Evolutionary conservation across 2,113 vertebrate species (phyloP).

Genomic region (Camelus dromedarius): DNA sequence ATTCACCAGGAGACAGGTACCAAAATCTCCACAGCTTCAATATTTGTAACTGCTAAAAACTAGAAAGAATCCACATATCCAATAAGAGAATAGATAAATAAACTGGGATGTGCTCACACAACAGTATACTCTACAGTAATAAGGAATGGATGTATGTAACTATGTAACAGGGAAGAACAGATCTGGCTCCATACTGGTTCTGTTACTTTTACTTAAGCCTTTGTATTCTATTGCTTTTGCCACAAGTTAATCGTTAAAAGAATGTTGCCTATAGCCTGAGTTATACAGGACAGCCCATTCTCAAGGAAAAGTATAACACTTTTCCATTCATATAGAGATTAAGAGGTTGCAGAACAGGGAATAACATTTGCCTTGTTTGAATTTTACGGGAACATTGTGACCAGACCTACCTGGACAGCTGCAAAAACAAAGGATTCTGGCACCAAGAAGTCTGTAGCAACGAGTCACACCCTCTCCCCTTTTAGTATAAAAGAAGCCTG

Average conservation of each 20-base stretch:
- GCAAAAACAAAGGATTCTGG: background rate
- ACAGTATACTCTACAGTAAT: background rate
- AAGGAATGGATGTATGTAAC: background rate
- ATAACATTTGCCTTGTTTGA: background rate
- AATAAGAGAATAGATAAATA: background rate
- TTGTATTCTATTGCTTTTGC: background rate
- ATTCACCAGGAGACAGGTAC: background rate
- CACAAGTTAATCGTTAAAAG: background rate
- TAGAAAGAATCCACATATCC: background rate
- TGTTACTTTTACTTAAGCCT: background rate
- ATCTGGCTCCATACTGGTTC: background rate
- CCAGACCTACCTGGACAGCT: background rate
- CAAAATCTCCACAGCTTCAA: conserved; percentile 21
- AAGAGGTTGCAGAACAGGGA: background rate
- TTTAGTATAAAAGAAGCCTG: no score
- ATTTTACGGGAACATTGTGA: background rate
- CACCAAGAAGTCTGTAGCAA: background rate
- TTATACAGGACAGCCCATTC: background rate
- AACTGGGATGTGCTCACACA: background rate
- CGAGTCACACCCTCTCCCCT: background rate
- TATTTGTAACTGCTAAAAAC: background rate
- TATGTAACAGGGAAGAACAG: background rate
- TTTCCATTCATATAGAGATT: background rate
- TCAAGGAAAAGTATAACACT: background rate
- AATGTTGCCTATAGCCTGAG: background rate